phyloP scores from a whole-genome alignment of 2,888 invertebrate species.

The Amphipoea oculea region DNA sequence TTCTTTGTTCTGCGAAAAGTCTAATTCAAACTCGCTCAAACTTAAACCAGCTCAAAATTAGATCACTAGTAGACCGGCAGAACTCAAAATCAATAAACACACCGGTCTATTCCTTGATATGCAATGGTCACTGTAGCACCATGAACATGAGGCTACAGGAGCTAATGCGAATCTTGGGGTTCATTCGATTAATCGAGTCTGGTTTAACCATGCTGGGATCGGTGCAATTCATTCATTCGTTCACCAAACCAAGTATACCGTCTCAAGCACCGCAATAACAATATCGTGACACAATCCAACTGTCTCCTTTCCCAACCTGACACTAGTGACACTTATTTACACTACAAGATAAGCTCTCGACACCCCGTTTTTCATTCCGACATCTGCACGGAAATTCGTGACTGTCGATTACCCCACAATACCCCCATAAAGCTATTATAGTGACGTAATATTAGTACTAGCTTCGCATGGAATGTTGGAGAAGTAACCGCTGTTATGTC shows the following conservation, averaged over 20 bases:
- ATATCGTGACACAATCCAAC: constrained; percentile 33
- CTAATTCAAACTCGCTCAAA: not conserved
- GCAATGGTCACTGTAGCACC: too few species aligned
- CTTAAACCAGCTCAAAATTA: constrained; percentile 2
- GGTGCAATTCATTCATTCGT: too few species aligned
- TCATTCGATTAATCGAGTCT: too few species aligned
- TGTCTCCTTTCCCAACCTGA: constrained; percentile 40
- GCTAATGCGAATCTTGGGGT: not conserved
- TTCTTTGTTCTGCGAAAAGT: not conserved
- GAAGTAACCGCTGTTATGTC: constrained; percentile 31
- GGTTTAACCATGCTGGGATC: too few species aligned
- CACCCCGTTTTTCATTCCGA: constrained; percentile 40
- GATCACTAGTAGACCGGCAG: not conserved
- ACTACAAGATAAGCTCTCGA: constrained; percentile 50
- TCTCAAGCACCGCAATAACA: constrained; percentile 1
- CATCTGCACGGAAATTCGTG: constrained; percentile 56
- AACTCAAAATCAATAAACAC: too few species aligned
- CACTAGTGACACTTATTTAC: constrained; percentile 52
- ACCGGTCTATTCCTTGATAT: too few species aligned
- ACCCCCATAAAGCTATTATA: constrained; percentile 42
- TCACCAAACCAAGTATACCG: not conserved
- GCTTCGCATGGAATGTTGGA: constrained; percentile 42
- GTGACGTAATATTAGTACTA: constrained; percentile 46
- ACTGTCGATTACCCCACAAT: constrained; percentile 58
- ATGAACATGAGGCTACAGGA: too few species aligned